Evolutionary conservation across 2,888 invertebrate species (phyloP), one percentile per base, ranked within the genome.

Genomic region (Rhagophthalmus giganteus): DNA sequence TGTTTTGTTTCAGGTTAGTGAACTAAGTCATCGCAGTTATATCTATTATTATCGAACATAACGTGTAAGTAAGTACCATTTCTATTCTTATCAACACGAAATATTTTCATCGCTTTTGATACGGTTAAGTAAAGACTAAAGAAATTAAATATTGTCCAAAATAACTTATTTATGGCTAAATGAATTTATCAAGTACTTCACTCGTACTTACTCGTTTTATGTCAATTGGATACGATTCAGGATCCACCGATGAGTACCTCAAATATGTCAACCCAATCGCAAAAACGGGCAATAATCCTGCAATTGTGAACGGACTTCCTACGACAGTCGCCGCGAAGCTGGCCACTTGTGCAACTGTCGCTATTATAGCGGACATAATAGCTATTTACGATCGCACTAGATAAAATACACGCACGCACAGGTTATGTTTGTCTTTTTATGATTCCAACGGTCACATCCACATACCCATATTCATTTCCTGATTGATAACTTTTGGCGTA

Each of bases 261-360:
- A 88, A 86, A 73, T 86, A 86, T 64, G 89, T 85, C 72, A 90
- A 79, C 65, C 90, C 89, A 62, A 89, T 84, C 57, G 90, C 88
- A 72, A 91, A 79, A 63, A 91, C 80, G 63, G 91, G 90, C 72
- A 91, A 83, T 74, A 91, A 79, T 64, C 89, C 84, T 73, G 87
- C 78, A 71, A 86, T 74, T 59, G 82, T 80, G 74, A 87, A 78
- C 55, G 77, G 68, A 70, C 74, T 71, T 62, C 69, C 63, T 44
- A 69, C 66, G 7, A 74, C 50, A 20, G 73, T 69, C 12, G 71
- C 60, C 5, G 73, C 72, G 14, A 71, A 62, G 54, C 65, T 65
- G 15, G 72, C 74, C 30, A 77, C 63, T 24, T 73, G 70, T 63
- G 78, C 76, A 35, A 79, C 63, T 13, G 73, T 71, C 32, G 76